Conservation (phyloP, 2,888 invertebrate species). For the Odontocolon sp. region DNA sequence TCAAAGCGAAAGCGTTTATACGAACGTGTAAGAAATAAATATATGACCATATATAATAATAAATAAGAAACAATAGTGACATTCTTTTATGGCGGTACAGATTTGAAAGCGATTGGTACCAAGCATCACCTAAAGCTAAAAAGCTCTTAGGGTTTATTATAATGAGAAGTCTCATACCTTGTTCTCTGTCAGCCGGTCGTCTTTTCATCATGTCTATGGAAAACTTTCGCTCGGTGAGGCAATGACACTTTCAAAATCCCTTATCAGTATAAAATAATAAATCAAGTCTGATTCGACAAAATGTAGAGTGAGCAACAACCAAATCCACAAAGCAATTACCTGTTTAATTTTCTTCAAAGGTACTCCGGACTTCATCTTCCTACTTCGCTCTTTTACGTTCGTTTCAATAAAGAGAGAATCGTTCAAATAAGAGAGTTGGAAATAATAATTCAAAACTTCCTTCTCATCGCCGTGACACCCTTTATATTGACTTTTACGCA, state of each 20-base stretch:
- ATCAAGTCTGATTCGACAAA: too few species aligned
- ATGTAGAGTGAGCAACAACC: too few species aligned
- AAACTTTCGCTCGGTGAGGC: slow-evolving; percentile 43
- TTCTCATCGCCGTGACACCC: too few species aligned
- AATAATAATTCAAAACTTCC: too few species aligned
- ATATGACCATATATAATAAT: too few species aligned
- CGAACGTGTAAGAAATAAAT: slow-evolving; percentile 10
- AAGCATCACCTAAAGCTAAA: slow-evolving; percentile 17
- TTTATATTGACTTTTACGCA: too few species aligned
- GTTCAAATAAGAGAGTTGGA: too few species aligned
- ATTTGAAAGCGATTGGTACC: slow-evolving; percentile 26
- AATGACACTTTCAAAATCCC: neutral
- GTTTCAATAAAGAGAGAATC: neutral
- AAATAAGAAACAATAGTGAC: too few species aligned
- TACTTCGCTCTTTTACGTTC: slow-evolving; percentile 31
- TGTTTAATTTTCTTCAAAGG: neutral
- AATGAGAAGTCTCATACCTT: slow-evolving; percentile 21
- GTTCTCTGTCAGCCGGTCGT: slow-evolving; percentile 16
- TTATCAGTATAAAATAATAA: too few species aligned
- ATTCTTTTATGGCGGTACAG: too few species aligned
- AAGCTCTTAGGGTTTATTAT: slow-evolving; percentile 33
- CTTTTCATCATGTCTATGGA: slow-evolving; percentile 48
- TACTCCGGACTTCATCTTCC: slow-evolving; percentile 21
- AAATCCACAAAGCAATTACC: too few species aligned
- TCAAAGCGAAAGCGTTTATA: slow-evolving; percentile 3